Base-by-base conservation (phyloP, 37 sponge, comb jelly and placozoan species). In the Oopsacas minuta region DNA sequence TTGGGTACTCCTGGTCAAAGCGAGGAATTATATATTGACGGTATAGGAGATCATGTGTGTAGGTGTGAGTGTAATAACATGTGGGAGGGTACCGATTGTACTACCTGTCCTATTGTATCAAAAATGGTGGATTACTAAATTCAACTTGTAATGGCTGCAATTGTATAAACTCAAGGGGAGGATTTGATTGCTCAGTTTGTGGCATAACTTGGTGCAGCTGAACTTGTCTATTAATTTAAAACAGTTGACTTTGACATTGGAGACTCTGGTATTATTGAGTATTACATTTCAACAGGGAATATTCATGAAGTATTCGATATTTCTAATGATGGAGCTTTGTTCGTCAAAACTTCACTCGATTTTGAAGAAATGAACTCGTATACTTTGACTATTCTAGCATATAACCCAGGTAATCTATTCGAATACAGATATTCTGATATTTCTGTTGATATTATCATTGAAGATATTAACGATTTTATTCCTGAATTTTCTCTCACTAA, bases 291-390 rank as follows among this genome's bases (percentile, higher is more conserved):
- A 3, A 37, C 17, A 81, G 85, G 85, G 23, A 84, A 84, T 69
- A 39, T 52, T 23, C 81, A 81, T n/a, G 85, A 22, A 81, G 85
- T 52, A 36, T 84, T 84, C 81, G 85, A 8, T 3, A 39, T 84
- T 23, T 61, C 75, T 3, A 61, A 34, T 61, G 28, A 61, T 25
- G 75, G 75, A 25, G 75, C 22, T 32, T n/a, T 61, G 1, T 61
- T 3, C 7, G 5, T 3, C 28, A 61, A 34, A 61, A 61, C 28
- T 5, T 10, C 75, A 12, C 22, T 61, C 5, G 30, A 61, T 12
- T 61, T 61, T 12, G 75, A 61, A 12, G 28, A 3, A 20, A 34
- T 61, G 22, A 34, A 61, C 3, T 3, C 22, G 75, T 61, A 61
- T n/a, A 20, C 28, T 61, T 3, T 61, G 20, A 20, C 30, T 61